Evolutionary conservation across 1,140 invertebrate species (phyloP).

Genomic region (Laodelphax striatellus): DNA sequence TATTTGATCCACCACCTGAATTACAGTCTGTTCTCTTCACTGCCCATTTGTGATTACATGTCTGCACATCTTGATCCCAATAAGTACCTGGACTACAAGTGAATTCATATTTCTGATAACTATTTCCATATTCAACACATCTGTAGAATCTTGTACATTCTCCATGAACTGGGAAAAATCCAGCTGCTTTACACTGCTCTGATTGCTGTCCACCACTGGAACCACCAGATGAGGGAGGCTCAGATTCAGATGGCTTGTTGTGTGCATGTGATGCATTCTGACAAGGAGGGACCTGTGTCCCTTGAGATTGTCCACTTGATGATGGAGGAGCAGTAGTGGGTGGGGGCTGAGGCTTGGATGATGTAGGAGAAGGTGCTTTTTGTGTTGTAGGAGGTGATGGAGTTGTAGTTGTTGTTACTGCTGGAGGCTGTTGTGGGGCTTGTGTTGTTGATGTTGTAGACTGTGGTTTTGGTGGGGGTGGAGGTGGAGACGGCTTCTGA

Average conservation of each 20-base stretch:
- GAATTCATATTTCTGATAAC: conserved; percentile 33
- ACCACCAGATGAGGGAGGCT: neutral
- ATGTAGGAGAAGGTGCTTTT: conserved; percentile 3
- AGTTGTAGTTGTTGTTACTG: neutral
- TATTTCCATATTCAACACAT: conserved; percentile 30
- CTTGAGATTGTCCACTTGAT: neutral
- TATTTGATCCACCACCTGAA: neutral
- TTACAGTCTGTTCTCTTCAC: conserved; percentile 24
- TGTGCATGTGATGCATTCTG: neutral
- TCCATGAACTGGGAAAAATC: conserved; percentile 37
- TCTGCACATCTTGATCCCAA: conserved; percentile 34
- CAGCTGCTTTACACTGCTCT: conserved; percentile 36
- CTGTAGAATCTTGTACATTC: conserved; percentile 33
- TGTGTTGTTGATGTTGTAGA: neutral
- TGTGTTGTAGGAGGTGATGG: neutral
- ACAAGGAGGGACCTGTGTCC: neutral
- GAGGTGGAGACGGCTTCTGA: neutral
- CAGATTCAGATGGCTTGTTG: neutral
- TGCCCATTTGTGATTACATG: conserved; percentile 36
- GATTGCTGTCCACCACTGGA: neutral
- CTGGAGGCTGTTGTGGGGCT: neutral
- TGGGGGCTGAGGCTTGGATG: neutral
- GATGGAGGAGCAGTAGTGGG: neutral
- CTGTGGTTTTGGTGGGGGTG: neutral
- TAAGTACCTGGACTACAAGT: conserved; percentile 33